phyloP scores from a whole-genome alignment of 1,140 invertebrate species.

The Lutraria rhynchaena region DNA sequence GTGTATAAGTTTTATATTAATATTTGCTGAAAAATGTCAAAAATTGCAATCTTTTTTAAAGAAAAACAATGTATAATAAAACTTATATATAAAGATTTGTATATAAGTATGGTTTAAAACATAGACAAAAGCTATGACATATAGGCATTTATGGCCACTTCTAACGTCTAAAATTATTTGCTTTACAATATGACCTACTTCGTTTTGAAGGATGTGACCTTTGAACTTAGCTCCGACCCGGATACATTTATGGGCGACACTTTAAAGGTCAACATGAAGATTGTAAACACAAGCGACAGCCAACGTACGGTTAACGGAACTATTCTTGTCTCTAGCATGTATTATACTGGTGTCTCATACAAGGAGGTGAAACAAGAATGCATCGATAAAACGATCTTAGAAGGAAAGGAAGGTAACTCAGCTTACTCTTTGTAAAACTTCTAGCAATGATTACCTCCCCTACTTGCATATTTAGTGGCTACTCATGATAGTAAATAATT shows the following conservation, averaged over 20 bases:
- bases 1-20: no score
- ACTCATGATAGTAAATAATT: no score
- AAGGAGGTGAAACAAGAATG: background rate
- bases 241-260: slow-evolving; percentile 36
- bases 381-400: background rate
- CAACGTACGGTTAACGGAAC: slow-evolving; percentile 18
- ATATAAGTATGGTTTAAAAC: background rate
- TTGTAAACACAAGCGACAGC: slow-evolving; percentile 10
- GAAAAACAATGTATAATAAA: background rate
- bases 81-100: background rate
- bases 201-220: slow-evolving; percentile 18
- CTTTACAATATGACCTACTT: background rate
- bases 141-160: background rate
- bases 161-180: background rate
- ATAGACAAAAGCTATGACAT: background rate
- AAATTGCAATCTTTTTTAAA: background rate
- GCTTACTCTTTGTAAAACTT: no score
- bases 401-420: background rate
- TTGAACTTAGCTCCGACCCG: slow-evolving; percentile 3
- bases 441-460: no score
- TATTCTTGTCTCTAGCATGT: background rate
- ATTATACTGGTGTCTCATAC: slow-evolving; percentile 33
- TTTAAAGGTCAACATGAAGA: background rate
- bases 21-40: background rate
- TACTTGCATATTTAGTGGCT: no score